Percentiles rank a stretch among this genome's conserved stretches.
Evolutionary conservation across 2,888 invertebrate genomes (phyloP).

Genomic region (Drosophila neoperkinsi): DNA sequence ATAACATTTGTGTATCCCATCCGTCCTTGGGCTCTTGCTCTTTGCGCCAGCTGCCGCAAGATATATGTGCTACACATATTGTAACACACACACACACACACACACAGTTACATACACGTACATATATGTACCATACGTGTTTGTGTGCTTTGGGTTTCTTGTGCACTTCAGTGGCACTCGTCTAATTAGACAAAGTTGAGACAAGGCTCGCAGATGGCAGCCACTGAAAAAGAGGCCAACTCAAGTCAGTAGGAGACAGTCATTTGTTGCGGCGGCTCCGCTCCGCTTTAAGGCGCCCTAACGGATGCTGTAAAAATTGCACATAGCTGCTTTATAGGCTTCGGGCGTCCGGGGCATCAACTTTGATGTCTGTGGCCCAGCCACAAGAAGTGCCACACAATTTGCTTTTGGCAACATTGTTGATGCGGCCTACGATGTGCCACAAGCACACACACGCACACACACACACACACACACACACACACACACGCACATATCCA

Average conservation of each 20-base stretch:
- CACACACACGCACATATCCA: not conserved
- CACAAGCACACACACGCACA: conserved; percentile 32
- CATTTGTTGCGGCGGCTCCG: conserved; percentile 53
- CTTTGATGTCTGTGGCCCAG: conserved; percentile 68
- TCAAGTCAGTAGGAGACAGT: conserved; percentile 25
- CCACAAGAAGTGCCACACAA: conserved; percentile 74
- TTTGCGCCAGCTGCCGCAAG: conserved; percentile 39
- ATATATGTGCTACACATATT: conserved; percentile 25
- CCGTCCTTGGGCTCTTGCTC: conserved; percentile 42
- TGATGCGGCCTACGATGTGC: conserved; percentile 59
- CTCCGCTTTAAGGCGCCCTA: conserved; percentile 61
- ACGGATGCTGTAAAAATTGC: conserved; percentile 48
- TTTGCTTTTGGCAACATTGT: conserved; percentile 77
- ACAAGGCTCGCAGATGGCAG: conserved; percentile 40
- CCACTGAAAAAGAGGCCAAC: conserved; percentile 47
- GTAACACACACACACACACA: not conserved
- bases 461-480: conserved; percentile 16
- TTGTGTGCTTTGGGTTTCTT: conserved; percentile 44
- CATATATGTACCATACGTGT: conserved; percentile 7
- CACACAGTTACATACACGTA: not conserved
- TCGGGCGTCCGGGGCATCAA: conserved; percentile 26
- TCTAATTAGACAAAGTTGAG: conserved; percentile 79
- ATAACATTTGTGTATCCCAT: conserved; percentile 53
- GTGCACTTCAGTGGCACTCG: conserved; percentile 75
- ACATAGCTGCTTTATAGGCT: conserved; percentile 15